Evolutionary conservation across 2,888 invertebrate species (phyloP), one percentile per base, ranked within the genome.

Genomic region (Xylota segnis): DNA sequence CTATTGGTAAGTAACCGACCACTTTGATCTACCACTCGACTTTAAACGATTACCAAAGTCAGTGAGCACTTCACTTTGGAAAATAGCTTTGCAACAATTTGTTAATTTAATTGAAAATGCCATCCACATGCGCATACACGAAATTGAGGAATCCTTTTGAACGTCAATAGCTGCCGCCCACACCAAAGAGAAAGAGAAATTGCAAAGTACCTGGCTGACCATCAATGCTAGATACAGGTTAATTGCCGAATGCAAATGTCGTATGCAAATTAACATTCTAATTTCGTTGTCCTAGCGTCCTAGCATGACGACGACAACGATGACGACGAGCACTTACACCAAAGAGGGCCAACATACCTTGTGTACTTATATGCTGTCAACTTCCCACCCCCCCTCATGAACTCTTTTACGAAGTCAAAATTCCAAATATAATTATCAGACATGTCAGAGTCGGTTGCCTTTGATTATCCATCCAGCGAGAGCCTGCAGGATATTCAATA

Each of bases 51-150:
- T 61, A 32, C n/a, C 34, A 37, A 54, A 47, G 5, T 54, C 58
- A 45, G 56, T 56, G 68, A n/a, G n/a, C 52, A 45, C 34, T 63
- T 72, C 47, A 58, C 18, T 58, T 63, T 45, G 12, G 34, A 54
- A 75, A 68, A 50, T 72, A 34, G 61, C 72, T 61, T 66, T 79
- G 82, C 47, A 82, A 68, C 72, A 68, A 82, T 76, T 72, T 82
- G 82, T 47, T 86, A 82, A 86, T 86, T 86, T 86, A 82, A 86
- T 86, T 82, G 76, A 72, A 77, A 82, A 82, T 86, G 72, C 56
- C 86, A 86, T 43, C 32, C 32, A 12, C 78, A 78, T 63, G 63
- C 63, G 59, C 32, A 34, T 37, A 34, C 66, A 14, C 18, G 18
- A 9, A 27, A 59, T 52, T 61, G 40, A 29, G 76, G 50, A 70